Conservation (phyloP, 2,797 vertebrate genomes). For the Bradypodion pumilum region DNA sequence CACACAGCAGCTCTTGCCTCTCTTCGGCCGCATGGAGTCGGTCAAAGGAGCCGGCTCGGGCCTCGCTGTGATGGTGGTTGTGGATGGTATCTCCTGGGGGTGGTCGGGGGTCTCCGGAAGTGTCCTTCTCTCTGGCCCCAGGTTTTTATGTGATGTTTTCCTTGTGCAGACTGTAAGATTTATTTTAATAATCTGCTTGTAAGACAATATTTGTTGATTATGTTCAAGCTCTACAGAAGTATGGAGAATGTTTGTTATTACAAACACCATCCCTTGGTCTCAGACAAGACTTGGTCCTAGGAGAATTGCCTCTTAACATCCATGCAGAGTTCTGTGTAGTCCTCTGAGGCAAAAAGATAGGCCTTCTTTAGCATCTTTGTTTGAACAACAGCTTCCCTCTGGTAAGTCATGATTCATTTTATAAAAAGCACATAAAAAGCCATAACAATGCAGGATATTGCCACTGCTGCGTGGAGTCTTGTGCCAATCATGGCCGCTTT, state of each 20-base stretch:
- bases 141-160: constrained; percentile 31
- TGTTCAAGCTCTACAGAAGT: constrained; percentile 24
- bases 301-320: constrained; percentile 35
- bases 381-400: constrained; percentile 30
- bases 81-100: no score
- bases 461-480: constrained; percentile 87
- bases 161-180: constrained; percentile 44
- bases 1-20: no score
- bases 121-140: no score
- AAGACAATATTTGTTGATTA: constrained; percentile 42
- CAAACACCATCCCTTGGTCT: constrained; percentile 34
- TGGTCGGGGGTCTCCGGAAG: no score
- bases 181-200: constrained; percentile 48
- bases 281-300: constrained; percentile 40
- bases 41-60: no score
- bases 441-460: constrained; percentile 86
- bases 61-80: no score
- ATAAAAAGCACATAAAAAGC: constrained; percentile 89
- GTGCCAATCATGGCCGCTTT: constrained; percentile 95
- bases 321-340: constrained; percentile 36
- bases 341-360: constrained; percentile 43
- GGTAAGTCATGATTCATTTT: constrained; percentile 78
- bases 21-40: no score
- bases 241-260: constrained; percentile 32
- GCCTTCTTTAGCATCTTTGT: constrained; percentile 42